A percentile compares a stretch with the other conserved stretches of the same genome.
Evolutionary conservation across 2,888 invertebrate species (phyloP).

Genomic region (Thymelicus lineola): DNA sequence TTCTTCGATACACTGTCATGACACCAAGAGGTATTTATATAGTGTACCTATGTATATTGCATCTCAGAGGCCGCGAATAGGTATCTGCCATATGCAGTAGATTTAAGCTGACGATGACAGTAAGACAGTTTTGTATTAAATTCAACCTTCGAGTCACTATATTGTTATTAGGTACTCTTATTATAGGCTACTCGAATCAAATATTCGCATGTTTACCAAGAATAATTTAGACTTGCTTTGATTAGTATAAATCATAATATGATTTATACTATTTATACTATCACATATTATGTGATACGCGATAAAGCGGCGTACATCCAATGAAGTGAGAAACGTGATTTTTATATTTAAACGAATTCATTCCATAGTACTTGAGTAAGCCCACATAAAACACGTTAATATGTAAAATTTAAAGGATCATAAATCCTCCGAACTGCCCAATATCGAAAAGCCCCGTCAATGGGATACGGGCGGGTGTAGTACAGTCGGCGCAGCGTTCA

Average conservation of each 20-base stretch:
- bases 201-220: too few species aligned
- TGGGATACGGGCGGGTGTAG: constrained; percentile 4
- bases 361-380: not conserved
- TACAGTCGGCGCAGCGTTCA: constrained; percentile 11
- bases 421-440: constrained; percentile 9
- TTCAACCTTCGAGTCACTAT: too few species aligned
- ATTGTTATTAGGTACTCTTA: too few species aligned
- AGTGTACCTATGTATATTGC: not conserved
- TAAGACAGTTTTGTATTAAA: too few species aligned
- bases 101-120: too few species aligned
- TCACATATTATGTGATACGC: too few species aligned
- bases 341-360: not conserved
- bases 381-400: not conserved
- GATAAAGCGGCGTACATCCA: too few species aligned
- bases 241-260: too few species aligned
- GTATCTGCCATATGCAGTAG: not conserved
- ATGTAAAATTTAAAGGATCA: constrained; percentile 6
- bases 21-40: not conserved
- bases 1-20: constrained; percentile 1
- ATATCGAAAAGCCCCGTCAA: constrained; percentile 15
- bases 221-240: too few species aligned
- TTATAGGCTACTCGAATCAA: too few species aligned
- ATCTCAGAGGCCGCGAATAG: not conserved
- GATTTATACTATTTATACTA: too few species aligned
- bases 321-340: not conserved